A percentile compares a stretch with the other conserved stretches of the same genome.
Conservation (phyloP, 2,888 invertebrate genomes). For the Mactromeris polynyma region DNA sequence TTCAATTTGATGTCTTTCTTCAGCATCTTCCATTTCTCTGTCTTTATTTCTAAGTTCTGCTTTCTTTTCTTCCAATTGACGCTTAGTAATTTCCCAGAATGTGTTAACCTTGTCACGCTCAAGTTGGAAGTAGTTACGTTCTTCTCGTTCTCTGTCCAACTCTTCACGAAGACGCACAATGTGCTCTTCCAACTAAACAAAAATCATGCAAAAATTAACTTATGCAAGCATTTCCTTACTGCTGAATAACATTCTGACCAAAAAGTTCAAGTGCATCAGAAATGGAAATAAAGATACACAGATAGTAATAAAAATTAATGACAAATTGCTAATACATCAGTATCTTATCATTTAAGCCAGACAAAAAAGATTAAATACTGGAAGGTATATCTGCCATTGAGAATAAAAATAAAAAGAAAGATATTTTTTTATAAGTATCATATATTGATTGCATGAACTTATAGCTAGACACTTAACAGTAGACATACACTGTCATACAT, state of each 20-base stretch:
- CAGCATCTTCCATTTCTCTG: conserved; percentile 94
- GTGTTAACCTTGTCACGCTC: conserved; percentile 97
- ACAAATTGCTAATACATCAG: too few relatives aligned
- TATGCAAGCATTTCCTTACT: neutral
- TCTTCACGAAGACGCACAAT: conserved; percentile 95
- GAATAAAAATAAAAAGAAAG: too few relatives aligned
- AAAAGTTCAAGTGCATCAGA: neutral
- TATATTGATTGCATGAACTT: too few relatives aligned
- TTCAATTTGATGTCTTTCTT: conserved; percentile 95
- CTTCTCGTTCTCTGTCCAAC: conserved; percentile 97
- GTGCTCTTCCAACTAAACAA: conserved; percentile 94
- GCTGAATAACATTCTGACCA: neutral
- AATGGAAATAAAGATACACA: neutral
- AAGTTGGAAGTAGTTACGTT: conserved; percentile 97
- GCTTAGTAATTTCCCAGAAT: conserved; percentile 97
- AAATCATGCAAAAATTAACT: neutral
- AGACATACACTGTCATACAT: neutral
- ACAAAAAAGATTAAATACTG: too few relatives aligned
- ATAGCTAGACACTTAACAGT: too few relatives aligned
- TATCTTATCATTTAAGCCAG: too few relatives aligned
- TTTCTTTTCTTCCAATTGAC: conserved; percentile 94
- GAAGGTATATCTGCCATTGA: too few relatives aligned
- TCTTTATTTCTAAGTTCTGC: conserved; percentile 92
- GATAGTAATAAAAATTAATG: too few relatives aligned
- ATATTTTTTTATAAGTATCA: too few relatives aligned